Percentiles rank a stretch among this genome's conserved stretches.
Conservation (phyloP, 2,113 vertebrate species). For the Helogale parvula region DNA sequence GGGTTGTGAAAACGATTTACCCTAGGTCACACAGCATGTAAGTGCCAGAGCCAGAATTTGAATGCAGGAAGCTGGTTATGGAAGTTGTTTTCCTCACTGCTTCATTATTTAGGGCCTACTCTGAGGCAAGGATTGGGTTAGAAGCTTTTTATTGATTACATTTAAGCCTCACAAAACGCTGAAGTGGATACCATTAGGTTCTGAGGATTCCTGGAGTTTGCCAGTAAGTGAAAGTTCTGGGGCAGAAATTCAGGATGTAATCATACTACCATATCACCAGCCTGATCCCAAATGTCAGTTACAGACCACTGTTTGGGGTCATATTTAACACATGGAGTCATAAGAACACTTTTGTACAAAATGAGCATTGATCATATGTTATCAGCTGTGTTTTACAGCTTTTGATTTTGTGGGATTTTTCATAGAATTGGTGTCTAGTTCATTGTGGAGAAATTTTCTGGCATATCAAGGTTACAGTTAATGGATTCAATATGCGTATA, state of each 20-base stretch:
- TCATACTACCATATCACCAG: neutral
- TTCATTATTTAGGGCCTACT: neutral
- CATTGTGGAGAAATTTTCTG: neutral
- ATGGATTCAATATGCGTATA: neutral
- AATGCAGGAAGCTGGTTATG: neutral
- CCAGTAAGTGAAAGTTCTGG: neutral
- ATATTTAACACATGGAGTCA: neutral
- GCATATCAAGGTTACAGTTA: neutral
- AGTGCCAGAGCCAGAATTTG: neutral
- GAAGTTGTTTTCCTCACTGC: neutral
- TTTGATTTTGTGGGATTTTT: constrained; percentile 30
- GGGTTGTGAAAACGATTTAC: neutral
- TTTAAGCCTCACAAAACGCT: neutral
- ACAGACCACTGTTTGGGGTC: neutral
- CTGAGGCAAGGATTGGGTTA: neutral
- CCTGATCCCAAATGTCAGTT: neutral
- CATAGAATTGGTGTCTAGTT: neutral
- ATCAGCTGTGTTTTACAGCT: neutral
- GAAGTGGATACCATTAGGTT: neutral
- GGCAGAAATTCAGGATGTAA: neutral
- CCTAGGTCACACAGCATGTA: neutral
- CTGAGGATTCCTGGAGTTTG: constrained; percentile 21
- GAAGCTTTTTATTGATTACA: neutral
- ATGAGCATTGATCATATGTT: neutral
- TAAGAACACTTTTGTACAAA: neutral